These are phyloP conservation scores for Onychomys arenicola DNA, from an alignment of 2,797 vertebrate genomes.

Conservation along the genomic window DNA sequence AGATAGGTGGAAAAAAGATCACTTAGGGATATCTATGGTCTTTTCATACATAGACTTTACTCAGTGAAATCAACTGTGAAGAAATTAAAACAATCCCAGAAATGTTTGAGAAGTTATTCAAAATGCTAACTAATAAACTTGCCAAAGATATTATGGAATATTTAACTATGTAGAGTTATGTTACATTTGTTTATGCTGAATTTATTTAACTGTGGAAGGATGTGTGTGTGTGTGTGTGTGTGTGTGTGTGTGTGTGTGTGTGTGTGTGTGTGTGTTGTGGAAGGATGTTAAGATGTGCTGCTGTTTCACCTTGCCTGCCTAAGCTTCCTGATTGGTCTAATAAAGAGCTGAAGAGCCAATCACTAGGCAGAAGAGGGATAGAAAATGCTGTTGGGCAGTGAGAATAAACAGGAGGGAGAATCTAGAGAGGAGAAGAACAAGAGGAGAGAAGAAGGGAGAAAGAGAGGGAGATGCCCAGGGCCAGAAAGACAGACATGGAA, in stretches of 20 bases:
- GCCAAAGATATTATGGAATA: not conserved
- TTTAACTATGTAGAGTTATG: not conserved
- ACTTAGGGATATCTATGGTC: not conserved
- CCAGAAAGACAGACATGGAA: not conserved
- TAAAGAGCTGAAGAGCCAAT: not conserved
- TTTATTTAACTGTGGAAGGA: not conserved
- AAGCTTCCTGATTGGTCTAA: not conserved
- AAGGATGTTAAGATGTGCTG: not conserved
- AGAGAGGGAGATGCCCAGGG: not conserved
- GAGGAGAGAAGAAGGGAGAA: not conserved
- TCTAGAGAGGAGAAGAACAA: not conserved
- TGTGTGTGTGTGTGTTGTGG: no score
- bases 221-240: no score
- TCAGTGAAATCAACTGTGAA: not conserved
- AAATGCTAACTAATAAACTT: conserved; percentile 10
- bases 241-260: no score
- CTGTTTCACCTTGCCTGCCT: not conserved
- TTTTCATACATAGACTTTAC: not conserved
- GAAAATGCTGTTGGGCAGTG: not conserved
- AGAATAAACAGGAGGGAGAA: not conserved
- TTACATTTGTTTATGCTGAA: not conserved
- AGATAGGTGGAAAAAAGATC: not conserved
- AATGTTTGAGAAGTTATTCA: not conserved
- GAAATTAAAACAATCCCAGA: not conserved
- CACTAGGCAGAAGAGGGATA: not conserved